These are phyloP conservation scores for Zaprionus ghesquierei DNA, from an alignment of 1,140 invertebrate species.

Conservation along the genomic window DNA sequence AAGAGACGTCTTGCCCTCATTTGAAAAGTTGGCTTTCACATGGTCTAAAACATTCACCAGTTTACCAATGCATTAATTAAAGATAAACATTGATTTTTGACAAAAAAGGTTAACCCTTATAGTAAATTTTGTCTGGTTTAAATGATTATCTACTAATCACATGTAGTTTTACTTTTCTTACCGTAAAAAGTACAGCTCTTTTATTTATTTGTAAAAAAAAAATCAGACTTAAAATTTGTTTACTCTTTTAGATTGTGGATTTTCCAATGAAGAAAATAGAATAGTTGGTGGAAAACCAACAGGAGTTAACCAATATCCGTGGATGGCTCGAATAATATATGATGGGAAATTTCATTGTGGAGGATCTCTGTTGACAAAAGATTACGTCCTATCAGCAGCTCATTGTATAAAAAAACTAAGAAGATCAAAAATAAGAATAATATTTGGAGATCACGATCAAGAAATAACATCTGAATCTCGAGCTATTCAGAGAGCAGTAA, in stretches of 20 bases:
- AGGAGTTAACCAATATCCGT: conserved; percentile 91
- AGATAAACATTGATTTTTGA: no score
- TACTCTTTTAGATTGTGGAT: conserved; percentile 87
- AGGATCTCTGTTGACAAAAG: conserved; percentile 91
- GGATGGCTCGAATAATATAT: conserved; percentile 91
- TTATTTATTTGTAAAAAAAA: background rate
- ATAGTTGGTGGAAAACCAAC: conserved; percentile 89
- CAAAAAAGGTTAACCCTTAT: no score
- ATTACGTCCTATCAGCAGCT: conserved; percentile 88
- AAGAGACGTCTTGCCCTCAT: background rate
- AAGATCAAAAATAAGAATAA: conserved; percentile 89
- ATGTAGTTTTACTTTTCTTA: no score
- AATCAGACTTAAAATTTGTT: background rate
- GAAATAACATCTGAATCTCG: conserved; percentile 89
- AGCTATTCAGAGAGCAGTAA: conserved; percentile 90
- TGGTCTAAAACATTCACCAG: background rate
- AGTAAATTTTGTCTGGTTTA: no score
- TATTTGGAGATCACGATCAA: conserved; percentile 92
- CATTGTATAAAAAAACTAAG: conserved; percentile 89
- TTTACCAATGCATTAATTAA: background rate
- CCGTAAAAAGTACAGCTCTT: no score
- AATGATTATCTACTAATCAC: no score
- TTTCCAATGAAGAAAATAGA: conserved; percentile 88
- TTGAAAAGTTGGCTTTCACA: background rate
- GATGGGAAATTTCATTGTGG: conserved; percentile 95